Evolutionary conservation across 1,140 invertebrate genomes (phyloP).

Genomic region (Phortica variegata): DNA sequence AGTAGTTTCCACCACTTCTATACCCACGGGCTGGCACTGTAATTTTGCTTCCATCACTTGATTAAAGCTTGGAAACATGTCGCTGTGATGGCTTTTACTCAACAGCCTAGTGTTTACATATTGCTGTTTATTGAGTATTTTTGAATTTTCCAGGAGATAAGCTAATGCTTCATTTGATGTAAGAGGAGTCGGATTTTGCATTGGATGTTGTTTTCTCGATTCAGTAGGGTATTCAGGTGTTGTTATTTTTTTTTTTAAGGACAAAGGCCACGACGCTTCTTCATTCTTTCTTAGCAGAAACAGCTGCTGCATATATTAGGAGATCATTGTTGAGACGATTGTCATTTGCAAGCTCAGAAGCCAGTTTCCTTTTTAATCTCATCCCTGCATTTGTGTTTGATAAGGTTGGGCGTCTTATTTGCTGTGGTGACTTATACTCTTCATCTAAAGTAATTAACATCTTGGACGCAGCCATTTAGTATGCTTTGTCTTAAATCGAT

Average conservation of each 20-base stretch:
- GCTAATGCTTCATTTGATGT: conserved; percentile 12
- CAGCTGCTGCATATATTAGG: conserved; percentile 10
- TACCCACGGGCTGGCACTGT: background rate
- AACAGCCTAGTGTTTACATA: conserved; percentile 11
- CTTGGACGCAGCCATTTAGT: conserved; percentile 12
- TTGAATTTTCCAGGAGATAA: conserved; percentile 9
- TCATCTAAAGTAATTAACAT: conserved; percentile 13
- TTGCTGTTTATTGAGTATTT: conserved; percentile 14
- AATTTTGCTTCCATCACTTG: background rate
- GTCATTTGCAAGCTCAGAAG: conserved; percentile 2
- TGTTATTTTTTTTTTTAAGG: conserved; percentile 7
- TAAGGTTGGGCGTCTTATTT: conserved; percentile 12
- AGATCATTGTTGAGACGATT: background rate
- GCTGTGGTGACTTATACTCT: conserved; percentile 10
- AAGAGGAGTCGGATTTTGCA: conserved; percentile 6
- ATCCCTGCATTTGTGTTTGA: conserved; percentile 4
- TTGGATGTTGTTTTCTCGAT: conserved; percentile 2
- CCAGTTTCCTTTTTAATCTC: conserved; percentile 6
- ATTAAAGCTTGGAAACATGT: conserved; percentile 7
- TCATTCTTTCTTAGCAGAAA: conserved; percentile 9
- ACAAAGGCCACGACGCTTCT: conserved; percentile 1
- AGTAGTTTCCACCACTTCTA: conserved; percentile 7
- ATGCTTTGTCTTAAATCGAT: conserved; percentile 15
- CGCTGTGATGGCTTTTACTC: conserved; percentile 8
- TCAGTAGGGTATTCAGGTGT: conserved; percentile 8